These are phyloP conservation scores for Albula goreensis DNA, from an alignment of 2,113 vertebrate species.

Conservation along the genomic window DNA sequence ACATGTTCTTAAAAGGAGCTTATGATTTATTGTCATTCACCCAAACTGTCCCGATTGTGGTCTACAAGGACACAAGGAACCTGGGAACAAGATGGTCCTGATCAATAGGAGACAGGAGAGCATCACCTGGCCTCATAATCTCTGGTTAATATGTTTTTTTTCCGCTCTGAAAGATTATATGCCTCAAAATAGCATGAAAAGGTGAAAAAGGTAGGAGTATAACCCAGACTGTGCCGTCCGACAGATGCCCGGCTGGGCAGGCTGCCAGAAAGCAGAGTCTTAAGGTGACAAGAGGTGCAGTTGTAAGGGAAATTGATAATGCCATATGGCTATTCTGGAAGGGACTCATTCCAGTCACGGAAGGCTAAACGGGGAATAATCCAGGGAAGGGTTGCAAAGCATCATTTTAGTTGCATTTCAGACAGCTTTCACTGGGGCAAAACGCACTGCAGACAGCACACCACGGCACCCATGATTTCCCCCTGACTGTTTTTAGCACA, in stretches of 20 bases:
- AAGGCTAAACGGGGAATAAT: background rate
- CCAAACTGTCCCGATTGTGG: background rate
- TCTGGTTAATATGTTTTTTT: background rate
- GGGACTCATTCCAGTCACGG: background rate
- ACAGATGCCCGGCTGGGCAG: background rate
- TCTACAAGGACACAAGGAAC: background rate
- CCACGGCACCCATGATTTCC: background rate
- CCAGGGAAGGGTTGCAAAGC: background rate
- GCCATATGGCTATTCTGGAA: background rate
- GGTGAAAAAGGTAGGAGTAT: background rate
- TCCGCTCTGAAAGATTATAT: background rate
- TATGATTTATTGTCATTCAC: background rate
- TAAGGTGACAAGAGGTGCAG: background rate
- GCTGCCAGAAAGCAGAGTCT: background rate
- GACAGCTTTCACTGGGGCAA: background rate
- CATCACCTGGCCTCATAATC: conserved; percentile 7
- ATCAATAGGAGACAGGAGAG: background rate
- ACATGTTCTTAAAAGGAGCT: conserved; percentile 7
- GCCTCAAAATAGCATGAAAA: background rate
- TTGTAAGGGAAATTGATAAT: conserved; percentile 4
- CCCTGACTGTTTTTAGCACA: background rate
- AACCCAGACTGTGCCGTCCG: background rate
- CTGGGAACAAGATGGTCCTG: background rate
- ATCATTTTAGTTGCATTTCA: background rate
- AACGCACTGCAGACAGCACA: background rate